Evolutionary conservation across 1,140 invertebrate genomes (phyloP).

Genomic region (Apolygus lucorum): DNA sequence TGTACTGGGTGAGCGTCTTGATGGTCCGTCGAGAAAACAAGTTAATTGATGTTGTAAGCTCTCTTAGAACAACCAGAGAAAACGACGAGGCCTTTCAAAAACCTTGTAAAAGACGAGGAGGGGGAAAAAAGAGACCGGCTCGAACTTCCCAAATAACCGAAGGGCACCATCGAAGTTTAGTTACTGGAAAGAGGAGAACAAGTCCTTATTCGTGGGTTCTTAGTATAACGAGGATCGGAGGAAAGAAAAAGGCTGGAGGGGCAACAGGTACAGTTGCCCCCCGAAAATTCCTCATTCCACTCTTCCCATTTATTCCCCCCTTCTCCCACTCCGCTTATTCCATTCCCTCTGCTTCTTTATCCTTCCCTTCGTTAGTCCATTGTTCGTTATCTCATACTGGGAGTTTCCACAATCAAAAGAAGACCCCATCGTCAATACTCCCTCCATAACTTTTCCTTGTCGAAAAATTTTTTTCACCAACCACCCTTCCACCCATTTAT

Average conservation of each 20-base stretch:
- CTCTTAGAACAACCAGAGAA: background rate
- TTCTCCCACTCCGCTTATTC: background rate
- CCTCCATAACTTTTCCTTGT: background rate
- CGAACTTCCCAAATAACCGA: background rate
- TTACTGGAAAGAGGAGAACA: background rate
- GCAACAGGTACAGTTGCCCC: constrained; percentile 1
- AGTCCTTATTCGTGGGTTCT: constrained; percentile 6
- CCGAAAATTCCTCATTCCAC: background rate
- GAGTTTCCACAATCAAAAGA: constrained; percentile 18
- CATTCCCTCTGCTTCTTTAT: background rate
- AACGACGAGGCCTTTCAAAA: background rate
- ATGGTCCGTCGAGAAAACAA: too few species aligned
- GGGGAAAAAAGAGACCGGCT: too few species aligned
- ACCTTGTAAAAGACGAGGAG: background rate
- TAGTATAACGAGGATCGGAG: constrained; percentile 6
- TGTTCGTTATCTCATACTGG: constrained; percentile 21
- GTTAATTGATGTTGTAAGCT: background rate
- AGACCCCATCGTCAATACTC: background rate
- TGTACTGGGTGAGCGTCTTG: too few species aligned
- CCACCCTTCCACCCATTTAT: background rate
- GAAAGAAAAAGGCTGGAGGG: background rate
- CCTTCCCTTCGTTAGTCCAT: constrained; percentile 20
- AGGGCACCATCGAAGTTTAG: background rate
- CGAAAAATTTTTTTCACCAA: background rate
- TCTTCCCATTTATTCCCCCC: background rate